Conservation (phyloP, 1,140 invertebrate species). For the Goniozus legneri region DNA sequence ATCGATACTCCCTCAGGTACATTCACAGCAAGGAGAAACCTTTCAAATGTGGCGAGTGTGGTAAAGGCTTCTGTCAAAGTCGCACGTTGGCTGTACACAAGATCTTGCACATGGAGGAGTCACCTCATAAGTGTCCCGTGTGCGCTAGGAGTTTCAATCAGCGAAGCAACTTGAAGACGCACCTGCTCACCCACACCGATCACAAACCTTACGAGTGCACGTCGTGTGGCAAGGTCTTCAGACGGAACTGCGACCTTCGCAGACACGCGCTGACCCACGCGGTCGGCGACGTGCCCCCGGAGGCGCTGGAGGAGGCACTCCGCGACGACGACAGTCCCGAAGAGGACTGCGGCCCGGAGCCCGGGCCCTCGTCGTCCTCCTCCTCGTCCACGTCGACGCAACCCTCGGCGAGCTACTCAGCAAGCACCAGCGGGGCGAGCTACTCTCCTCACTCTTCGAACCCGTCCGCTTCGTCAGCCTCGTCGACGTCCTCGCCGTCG, state of each 20-base stretch:
- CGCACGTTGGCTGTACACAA: slow-evolving; percentile 91
- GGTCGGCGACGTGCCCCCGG: slow-evolving; percentile 74
- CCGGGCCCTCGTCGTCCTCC: slow-evolving; percentile 34
- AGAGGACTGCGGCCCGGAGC: slow-evolving; percentile 40
- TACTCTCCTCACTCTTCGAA: neutral
- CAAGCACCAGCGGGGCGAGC: neutral
- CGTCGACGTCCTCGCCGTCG: slow-evolving; percentile 17
- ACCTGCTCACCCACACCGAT: slow-evolving; percentile 91
- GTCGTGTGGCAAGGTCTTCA: slow-evolving; percentile 83
- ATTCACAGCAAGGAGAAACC: slow-evolving; percentile 97
- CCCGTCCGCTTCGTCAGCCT: slow-evolving; percentile 5
- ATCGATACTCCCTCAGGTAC: slow-evolving; percentile 63
- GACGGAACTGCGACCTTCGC: slow-evolving; percentile 80
- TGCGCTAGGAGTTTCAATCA: slow-evolving; percentile 88
- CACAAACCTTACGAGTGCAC: slow-evolving; percentile 92
- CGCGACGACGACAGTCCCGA: slow-evolving; percentile 62
- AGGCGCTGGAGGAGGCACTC: slow-evolving; percentile 63
- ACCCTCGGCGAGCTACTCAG: neutral
- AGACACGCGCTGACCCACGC: slow-evolving; percentile 82
- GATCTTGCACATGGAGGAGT: slow-evolving; percentile 88
- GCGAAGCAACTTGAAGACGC: slow-evolving; percentile 88
- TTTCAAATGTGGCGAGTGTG: slow-evolving; percentile 93
- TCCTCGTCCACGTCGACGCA: slow-evolving; percentile 35
- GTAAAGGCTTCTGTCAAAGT: slow-evolving; percentile 95
- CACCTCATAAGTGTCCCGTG: slow-evolving; percentile 87